phyloP scores from a whole-genome alignment of 2,888 invertebrate genomes.

The Cantharis lateralis region DNA sequence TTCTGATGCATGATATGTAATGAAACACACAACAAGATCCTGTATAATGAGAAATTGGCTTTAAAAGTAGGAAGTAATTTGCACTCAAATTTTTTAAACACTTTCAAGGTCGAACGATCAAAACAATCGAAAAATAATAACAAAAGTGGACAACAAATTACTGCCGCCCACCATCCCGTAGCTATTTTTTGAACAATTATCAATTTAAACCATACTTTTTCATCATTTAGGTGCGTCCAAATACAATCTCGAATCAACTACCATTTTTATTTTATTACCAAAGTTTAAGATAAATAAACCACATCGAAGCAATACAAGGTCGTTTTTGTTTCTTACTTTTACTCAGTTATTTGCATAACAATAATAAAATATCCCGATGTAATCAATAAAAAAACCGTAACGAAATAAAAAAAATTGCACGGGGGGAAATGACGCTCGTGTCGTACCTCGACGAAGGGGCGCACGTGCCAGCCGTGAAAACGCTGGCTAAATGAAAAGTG shows the following conservation, averaged over 20 bases:
- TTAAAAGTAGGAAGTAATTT: constrained; percentile 9
- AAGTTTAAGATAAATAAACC: not conserved
- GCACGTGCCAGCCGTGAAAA: not conserved
- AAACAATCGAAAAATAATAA: not conserved
- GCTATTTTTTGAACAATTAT: not conserved
- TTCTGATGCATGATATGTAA: constrained; percentile 26
- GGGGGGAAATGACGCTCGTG: not conserved
- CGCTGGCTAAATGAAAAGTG: not conserved
- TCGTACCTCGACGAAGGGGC: not conserved
- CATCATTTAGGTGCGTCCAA: not conserved
- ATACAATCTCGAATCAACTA: not conserved
- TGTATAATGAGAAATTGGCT: constrained; percentile 16
- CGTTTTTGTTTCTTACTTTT: not conserved
- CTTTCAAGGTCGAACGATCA: not conserved
- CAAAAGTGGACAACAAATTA: not conserved
- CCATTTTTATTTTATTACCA: not conserved
- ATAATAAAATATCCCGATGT: not conserved
- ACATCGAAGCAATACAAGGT: not conserved
- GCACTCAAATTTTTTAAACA: not conserved
- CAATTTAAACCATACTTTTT: not conserved
- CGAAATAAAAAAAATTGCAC: not conserved
- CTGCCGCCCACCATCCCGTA: not conserved
- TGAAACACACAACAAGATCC: constrained; percentile 20
- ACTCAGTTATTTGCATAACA: not conserved
- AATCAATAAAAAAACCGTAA: not conserved